Base-by-base conservation (phyloP, 2,888 invertebrate species). In the Eupithecia abbreviata region DNA sequence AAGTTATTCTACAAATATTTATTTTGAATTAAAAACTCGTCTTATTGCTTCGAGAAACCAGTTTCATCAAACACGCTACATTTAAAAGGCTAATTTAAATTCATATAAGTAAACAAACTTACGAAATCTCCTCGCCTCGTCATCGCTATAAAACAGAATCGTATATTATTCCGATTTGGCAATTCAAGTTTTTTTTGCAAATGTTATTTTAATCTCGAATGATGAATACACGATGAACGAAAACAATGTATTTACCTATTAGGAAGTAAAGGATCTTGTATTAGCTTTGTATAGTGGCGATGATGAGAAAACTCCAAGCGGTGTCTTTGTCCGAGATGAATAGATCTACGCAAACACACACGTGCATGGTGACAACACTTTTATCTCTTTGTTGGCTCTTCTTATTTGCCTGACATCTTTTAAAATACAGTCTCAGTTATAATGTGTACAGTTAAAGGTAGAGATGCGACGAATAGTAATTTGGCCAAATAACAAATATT, bases 291-390 rank as follows among this genome's bases (percentile, higher is more conserved):
- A 74, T 47, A 78, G 81, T 81, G 73, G 74, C 51, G 75, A 79
- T 72, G 51, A 77, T 68, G 74, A 81, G 76, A 79, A 77, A 75
- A 71, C 73, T 75, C 73, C 55, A n/a, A 66, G 76, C 55, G n/a
- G 73, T 13, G 76, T 71, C 80, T 80, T 82, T 81, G 81, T 82
- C 72, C 77, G 67, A 69, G 43, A 42, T 72, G 69, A 72, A 74
- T 69, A 81, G 84, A 86, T 87, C 84, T 85, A 85, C 83, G 84
- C 87, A 90, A 90, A 89, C 87, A 91, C 87, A 88, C 92, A 91
- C 90, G 90, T 92, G 91, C 87, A 85, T 88, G 77, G 85, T 86
- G 86, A 90, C 88, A 89, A 88, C 88, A 87, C 85, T 81, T 86
- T 91, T 90, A 84, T 84, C 85, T 85, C 89, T 89, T 89, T 91